A percentile compares a stretch with the other conserved stretches of the same genome.
These are phyloP conservation scores for Pyrgus malvae DNA, from an alignment of 2,888 invertebrate genomes.

Conservation along the genomic window DNA sequence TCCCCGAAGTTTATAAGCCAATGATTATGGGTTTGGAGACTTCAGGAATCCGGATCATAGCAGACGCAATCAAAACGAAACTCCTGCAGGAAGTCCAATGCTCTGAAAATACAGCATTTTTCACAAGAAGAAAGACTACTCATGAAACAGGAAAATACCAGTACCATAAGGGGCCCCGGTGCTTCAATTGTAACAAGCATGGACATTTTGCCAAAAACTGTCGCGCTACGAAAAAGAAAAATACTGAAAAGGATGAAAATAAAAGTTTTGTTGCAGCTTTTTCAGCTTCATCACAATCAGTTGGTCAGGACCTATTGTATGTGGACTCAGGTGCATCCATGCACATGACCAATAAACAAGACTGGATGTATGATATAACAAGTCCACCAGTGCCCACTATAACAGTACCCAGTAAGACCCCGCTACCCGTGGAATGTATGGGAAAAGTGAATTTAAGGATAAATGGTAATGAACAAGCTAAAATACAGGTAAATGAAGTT, in stretches of 20 bases:
- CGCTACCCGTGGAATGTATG: not conserved
- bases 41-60: constrained; percentile 27
- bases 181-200: constrained; percentile 27
- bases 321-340: constrained; percentile 10
- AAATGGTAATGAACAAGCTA: not conserved
- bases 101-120: constrained; percentile 22
- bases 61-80: constrained; percentile 29
- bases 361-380: constrained; percentile 4
- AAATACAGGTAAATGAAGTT: too few species aligned
- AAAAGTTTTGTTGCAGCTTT: not conserved
- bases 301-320: not conserved
- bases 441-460: constrained; percentile 37
- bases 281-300: not conserved
- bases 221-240: constrained; percentile 14
- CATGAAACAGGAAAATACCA: not conserved
- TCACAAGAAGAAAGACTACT: constrained; percentile 8
- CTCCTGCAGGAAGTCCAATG: constrained; percentile 29
- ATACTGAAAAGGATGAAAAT: not conserved
- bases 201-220: constrained; percentile 25
- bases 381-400: not conserved
- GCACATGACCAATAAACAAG: constrained; percentile 4
- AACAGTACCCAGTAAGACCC: not conserved
- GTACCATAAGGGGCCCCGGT: constrained; percentile 19
- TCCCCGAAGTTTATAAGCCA: constrained; percentile 32
- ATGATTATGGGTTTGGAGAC: constrained; percentile 36